phyloP scores from a whole-genome alignment of 1,140 invertebrate genomes.

The Drosophila repleta region DNA sequence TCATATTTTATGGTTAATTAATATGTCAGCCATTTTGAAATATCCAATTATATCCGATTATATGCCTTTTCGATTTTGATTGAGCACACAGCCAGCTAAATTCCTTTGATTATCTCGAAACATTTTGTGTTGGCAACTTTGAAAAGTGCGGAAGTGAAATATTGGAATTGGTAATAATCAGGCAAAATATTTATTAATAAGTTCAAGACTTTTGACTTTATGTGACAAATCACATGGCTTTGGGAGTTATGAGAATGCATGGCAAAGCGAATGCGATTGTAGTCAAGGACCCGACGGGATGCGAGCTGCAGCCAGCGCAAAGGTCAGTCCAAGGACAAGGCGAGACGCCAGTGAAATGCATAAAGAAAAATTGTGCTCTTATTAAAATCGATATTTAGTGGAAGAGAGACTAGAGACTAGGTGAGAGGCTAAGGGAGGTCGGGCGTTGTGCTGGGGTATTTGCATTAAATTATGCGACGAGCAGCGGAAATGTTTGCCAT shows the following conservation, averaged over 20 bases:
- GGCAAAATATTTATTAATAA: not conserved
- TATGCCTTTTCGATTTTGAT: too few species aligned
- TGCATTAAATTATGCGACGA: constrained; percentile 81
- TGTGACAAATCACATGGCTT: not conserved
- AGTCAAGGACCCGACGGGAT: constrained; percentile 37
- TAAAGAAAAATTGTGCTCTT: constrained; percentile 54
- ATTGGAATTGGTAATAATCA: not conserved
- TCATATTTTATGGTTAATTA: too few species aligned
- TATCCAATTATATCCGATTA: not conserved
- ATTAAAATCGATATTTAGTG: constrained; percentile 76
- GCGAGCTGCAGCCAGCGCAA: constrained; percentile 35
- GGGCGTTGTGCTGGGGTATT: constrained; percentile 46
- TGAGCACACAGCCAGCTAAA: too few species aligned
- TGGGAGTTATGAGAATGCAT: not conserved
- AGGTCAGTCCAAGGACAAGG: constrained; percentile 72
- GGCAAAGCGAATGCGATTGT: constrained; percentile 19
- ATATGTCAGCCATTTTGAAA: too few species aligned
- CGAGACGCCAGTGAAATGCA: constrained; percentile 62
- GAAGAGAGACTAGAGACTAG: constrained; percentile 49
- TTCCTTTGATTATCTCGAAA: too few species aligned
- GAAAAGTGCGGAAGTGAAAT: not conserved
- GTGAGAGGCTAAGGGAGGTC: not conserved
- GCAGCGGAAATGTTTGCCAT: constrained; percentile 79
- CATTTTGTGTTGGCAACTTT: constrained; percentile 6
- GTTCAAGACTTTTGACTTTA: too few species aligned